Evolutionary conservation across 2,888 invertebrate species (phyloP), one percentile per base, ranked within the genome.

Genomic region (Drosophila borealis): DNA sequence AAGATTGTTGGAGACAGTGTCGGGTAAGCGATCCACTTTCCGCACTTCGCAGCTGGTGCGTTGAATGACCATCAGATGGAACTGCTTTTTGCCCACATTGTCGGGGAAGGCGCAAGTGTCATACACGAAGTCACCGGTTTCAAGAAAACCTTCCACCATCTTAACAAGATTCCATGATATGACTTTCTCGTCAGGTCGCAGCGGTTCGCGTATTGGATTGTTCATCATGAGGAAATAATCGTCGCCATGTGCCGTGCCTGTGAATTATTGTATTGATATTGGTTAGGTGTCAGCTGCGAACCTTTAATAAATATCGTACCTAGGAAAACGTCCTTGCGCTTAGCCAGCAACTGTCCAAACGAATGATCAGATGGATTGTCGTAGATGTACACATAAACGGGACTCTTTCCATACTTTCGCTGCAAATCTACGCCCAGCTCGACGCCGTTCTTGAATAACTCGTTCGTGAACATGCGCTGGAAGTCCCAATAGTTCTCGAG

Each of bases 391-490:
- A 42, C 39, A n/a, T 74, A 74, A 1, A 73, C 73, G 0, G 75
- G 62, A 59, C 70, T 73, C 49, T 36, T 51, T 1, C 70, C 75
- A 29, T 69, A 11, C 11, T 10, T 37, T 6, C 62, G 42, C 42
- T 73, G 73, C 0, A 69, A 94, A 74, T 93, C 93, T 0, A 95
- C 94, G n/a, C 93, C 93, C 50, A 95, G 94, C 34, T 55, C 42
- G 0, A 94, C 94, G 44, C 94, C 95, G 2, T 91, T 93, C 0
- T 93, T 91, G 87, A 96, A 96, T 0, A 95, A 91, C 13, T 96
- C 92, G 90, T 96, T 96, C 0, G 95, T 93, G 0, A 95, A 92
- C 83, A 96, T 94, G 93, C 95, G 75, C 59, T 91, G 87, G 5
- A 90, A 19, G 3, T 80, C 70, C 29, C 82, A 76, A 76, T 91